Base-by-base conservation (phyloP, 2,797 vertebrate species). In the Lophura swinhoii region DNA sequence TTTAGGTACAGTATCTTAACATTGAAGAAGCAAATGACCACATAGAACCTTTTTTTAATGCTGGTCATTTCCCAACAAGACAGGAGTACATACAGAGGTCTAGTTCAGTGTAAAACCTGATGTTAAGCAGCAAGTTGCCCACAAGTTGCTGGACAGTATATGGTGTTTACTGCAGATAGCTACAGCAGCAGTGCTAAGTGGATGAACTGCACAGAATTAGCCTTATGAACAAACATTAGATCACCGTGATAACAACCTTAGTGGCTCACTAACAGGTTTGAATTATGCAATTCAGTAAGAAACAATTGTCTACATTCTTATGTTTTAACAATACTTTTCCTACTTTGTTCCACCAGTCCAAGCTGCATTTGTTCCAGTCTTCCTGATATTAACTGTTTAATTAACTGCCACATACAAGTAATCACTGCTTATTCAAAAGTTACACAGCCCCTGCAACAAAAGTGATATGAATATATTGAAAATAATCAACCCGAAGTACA, bases 71-170 rank as follows among this genome's bases (percentile, higher is more conserved):
- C 73, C 84, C 76, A 73, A 91, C 67, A 17, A 91, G 77, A 63
- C 70, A 58, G 43, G 86, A 92, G 35, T 37, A 94, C 70, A 66
- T 31, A 95, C 71, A 88, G 33, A 90, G 63, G 60, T 87, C 78
- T 90, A 86, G 87, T 53, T 96, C 87, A 84, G 94, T 81, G 94
- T 89, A 74, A 94, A 72, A 88, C 75, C 90, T 64, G 71, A 18
- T 69, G 53, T 84, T 76, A 91, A 97, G 97, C 95, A 96, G 96
- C 75, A 84, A 80, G 26, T 56, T 95, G 88, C 79, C 80, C 87
- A 95, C 37, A 44, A 49, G 51, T 62, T 84, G 76, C 51, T 84
- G 95, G 84, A 84, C 76, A 70, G 88, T 55, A 67, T 64, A 86
- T 44, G 55, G 49, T 48, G 51, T 81, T 79, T 86, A 87, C 91